Evolutionary conservation across 2,888 invertebrate genomes (phyloP), one percentile per base, ranked within the genome.

Genomic region (Eupithecia insigniata): DNA sequence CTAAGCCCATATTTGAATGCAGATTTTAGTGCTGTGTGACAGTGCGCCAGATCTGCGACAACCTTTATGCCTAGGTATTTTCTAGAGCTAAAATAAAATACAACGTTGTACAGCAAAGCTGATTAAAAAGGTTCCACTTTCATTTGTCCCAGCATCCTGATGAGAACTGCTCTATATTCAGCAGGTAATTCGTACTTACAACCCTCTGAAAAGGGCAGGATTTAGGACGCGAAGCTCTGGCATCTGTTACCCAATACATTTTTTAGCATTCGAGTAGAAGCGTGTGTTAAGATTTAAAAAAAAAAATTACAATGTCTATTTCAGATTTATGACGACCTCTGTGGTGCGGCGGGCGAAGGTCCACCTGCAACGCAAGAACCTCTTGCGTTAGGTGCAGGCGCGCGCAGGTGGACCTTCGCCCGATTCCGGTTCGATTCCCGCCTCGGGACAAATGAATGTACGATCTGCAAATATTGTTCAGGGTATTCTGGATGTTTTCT

Each of bases 41-140:
- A 46, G 43, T 46, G 8, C 10, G n/a, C 46, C n/a, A n/a, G n/a
- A 8, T 46, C n/a, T 8, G 1, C 46, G 10, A 8, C 7, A 43
- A 43, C 18, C 43, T 39, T 39, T 16, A 16, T 18, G n/a, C 2
- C 2, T 22, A 51, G 22, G n/a, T 22, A 51, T 51, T 22, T 51
- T 22, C 22, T 51, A 51, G 10, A 51, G 46, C 46, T 1, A 51
- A 22, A 51, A 51, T n/a, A 22, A 8, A 26, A 55, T 55, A 22
- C 22, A 51, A 12, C 2, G 30, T 18, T 60, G 30, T 28, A 30
- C 2, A 16, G 26, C 16, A 28, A 58, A 58, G 60, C 30, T 60
- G 10, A 51, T 60, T 60, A 60, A 30, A 28, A 30, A 60, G 30
- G 60, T 28, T 60, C 60, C 18, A 60, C 30, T 60, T 60, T 60